A percentile compares a stretch with the other conserved stretches of the same genome.
Conservation (phyloP, 2,113 vertebrate species). For the Vidua macroura region DNA sequence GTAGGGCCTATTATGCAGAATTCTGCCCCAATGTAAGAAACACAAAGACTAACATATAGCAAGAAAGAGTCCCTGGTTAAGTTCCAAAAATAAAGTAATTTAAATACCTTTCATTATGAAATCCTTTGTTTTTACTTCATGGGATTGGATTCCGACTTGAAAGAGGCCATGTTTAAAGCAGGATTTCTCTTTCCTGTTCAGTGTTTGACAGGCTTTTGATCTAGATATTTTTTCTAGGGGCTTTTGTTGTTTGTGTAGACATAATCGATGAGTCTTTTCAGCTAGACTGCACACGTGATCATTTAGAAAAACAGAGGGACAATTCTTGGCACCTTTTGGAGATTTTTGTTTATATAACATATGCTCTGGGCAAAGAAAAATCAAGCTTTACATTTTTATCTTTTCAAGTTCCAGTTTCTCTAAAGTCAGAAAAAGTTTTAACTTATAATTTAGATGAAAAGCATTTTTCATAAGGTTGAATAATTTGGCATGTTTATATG, state of each 20-base stretch:
- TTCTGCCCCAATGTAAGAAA: not conserved
- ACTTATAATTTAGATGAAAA: slow-evolving; percentile 53
- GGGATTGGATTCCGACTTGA: slow-evolving; percentile 70
- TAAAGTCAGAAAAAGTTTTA: slow-evolving; percentile 51
- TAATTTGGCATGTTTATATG: slow-evolving; percentile 49
- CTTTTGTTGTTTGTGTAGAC: slow-evolving; percentile 71
- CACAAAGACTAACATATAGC: slow-evolving; percentile 17
- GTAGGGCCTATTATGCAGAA: not conserved
- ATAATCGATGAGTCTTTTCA: slow-evolving; percentile 73
- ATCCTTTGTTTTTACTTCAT: slow-evolving; percentile 68
- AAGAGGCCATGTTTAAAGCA: slow-evolving; percentile 71
- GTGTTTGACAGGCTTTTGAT: slow-evolving; percentile 72
- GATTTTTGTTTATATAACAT: slow-evolving; percentile 67
- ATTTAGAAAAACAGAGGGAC: slow-evolving; percentile 67
- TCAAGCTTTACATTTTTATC: slow-evolving; percentile 58
- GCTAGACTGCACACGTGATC: slow-evolving; percentile 64
- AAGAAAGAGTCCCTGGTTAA: slow-evolving; percentile 41
- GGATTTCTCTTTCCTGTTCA: slow-evolving; percentile 69
- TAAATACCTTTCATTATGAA: slow-evolving; percentile 68
- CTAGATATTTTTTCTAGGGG: slow-evolving; percentile 68
- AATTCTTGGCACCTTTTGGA: slow-evolving; percentile 61
- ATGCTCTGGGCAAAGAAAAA: slow-evolving; percentile 60
- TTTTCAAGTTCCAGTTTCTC: slow-evolving; percentile 59
- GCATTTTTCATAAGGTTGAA: slow-evolving; percentile 46
- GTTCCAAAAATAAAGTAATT: slow-evolving; percentile 63